A percentile compares a stretch with the other conserved stretches of the same genome.
Conservation (phyloP, 2,113 vertebrate species). For the Sporophila hypoxantha region DNA sequence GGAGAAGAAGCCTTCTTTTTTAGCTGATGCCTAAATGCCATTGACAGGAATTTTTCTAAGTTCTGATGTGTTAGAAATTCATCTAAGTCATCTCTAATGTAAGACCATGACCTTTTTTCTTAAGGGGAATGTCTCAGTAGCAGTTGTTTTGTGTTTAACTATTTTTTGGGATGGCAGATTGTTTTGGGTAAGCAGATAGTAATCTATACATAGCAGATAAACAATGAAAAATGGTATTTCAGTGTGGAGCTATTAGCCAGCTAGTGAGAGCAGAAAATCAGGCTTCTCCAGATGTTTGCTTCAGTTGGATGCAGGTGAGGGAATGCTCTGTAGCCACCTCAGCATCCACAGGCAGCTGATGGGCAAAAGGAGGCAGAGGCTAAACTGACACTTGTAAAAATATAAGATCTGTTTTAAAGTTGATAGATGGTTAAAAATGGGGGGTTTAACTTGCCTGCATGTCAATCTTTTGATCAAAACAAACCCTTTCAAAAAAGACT, state of each 20-base stretch:
- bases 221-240: not conserved
- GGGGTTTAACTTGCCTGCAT: not conserved
- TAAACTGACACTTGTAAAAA: not conserved
- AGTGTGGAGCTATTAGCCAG: not conserved
- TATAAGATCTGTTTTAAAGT: not conserved
- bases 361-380: not conserved
- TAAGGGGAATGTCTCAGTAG: not conserved
- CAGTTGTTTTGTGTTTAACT: constrained; percentile 2
- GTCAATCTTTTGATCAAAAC: not conserved
- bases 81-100: not conserved
- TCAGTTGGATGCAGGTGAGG: not conserved
- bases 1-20: not conserved
- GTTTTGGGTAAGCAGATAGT: not conserved
- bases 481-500: not conserved
- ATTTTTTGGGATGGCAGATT: not conserved
- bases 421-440: not conserved
- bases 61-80: not conserved
- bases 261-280: not conserved
- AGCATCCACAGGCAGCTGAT: fast-evolving
- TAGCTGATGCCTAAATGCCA: not conserved
- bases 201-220: constrained; percentile 30
- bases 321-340: not conserved
- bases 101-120: not conserved
- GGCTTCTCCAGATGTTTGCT: not conserved
- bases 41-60: not conserved